Evolutionary conservation across 2,113 vertebrate species (phyloP).

Genomic region (Pogonocichla stellata): DNA sequence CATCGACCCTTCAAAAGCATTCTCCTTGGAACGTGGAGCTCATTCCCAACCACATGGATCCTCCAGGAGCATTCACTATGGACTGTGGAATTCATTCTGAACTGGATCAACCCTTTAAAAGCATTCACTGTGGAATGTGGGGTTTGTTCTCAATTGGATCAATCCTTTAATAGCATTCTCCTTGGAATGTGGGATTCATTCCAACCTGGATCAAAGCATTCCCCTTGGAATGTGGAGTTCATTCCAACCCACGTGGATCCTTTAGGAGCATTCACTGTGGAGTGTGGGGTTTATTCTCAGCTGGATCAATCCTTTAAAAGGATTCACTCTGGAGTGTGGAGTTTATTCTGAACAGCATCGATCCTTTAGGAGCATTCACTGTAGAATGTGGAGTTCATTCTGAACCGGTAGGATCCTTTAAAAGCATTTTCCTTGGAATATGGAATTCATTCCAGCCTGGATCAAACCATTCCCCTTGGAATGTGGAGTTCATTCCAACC

Average conservation of each 20-base stretch:
- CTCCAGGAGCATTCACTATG: too few species aligned
- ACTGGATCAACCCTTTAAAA: fast-evolving
- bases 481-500: neutral
- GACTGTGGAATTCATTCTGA: too few species aligned
- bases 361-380: too few species aligned
- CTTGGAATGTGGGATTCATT: neutral
- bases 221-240: neutral
- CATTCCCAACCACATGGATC: too few species aligned
- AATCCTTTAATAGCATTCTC: neutral
- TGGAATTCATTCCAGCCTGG: neutral
- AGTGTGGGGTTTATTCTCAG: neutral
- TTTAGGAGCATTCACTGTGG: neutral
- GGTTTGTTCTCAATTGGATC: fast-evolving
- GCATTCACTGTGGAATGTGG: neutral
- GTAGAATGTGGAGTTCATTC: too few species aligned
- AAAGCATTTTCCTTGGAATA: neutral
- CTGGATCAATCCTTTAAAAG: fast-evolving
- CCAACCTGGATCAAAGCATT: too few species aligned
- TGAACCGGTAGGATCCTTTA: too few species aligned
- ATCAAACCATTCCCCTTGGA: too few species aligned
- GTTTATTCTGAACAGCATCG: fast-evolving
- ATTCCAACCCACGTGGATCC: neutral
- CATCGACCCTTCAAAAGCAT: too few species aligned
- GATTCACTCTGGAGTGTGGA: neutral
- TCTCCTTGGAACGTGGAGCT: too few species aligned